Evolutionary conservation across 2,888 invertebrate species (phyloP).

Genomic region (Caenorhabditis uteleia): DNA sequence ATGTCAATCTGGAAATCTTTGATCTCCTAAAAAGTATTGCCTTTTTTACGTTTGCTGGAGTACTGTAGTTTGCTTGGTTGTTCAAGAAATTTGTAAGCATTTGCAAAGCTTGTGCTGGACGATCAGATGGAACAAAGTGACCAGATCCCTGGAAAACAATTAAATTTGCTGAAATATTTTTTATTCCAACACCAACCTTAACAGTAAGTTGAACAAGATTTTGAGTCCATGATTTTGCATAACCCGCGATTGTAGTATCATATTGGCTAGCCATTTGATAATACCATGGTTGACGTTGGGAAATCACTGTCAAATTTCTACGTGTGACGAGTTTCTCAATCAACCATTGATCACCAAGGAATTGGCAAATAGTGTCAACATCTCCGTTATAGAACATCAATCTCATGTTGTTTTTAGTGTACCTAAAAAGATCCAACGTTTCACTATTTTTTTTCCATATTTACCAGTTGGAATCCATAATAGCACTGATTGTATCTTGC

Average conservation of each 20-base stretch:
- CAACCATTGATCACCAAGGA: constrained; percentile 51
- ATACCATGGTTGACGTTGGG: constrained; percentile 37
- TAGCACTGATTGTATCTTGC: constrained; percentile 37
- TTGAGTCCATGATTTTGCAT: constrained; percentile 40
- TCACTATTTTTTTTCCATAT: too few species aligned
- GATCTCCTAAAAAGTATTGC: not conserved
- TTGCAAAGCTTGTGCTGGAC: constrained; percentile 59
- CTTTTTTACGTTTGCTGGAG: constrained; percentile 20
- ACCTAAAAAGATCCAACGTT: too few species aligned
- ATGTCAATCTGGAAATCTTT: constrained; percentile 28
- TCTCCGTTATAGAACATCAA: constrained; percentile 53
- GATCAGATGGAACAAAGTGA: constrained; percentile 50
- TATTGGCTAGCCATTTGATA: constrained; percentile 19
- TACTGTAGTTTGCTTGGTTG: constrained; percentile 47
- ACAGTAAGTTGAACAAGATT: constrained; percentile 45
- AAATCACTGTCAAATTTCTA: constrained; percentile 38
- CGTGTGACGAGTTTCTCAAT: constrained; percentile 31
- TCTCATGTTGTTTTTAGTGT: constrained; percentile 40
- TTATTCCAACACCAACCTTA: too few species aligned
- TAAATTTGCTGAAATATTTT: not conserved
- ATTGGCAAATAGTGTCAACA: constrained; percentile 50
- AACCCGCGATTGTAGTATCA: constrained; percentile 40
- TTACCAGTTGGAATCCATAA: constrained; percentile 37
- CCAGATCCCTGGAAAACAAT: constrained; percentile 37
- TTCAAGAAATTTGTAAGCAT: constrained; percentile 58